phyloP scores from a whole-genome alignment of 2,113 vertebrate genomes.

The Colinus virginianus region DNA sequence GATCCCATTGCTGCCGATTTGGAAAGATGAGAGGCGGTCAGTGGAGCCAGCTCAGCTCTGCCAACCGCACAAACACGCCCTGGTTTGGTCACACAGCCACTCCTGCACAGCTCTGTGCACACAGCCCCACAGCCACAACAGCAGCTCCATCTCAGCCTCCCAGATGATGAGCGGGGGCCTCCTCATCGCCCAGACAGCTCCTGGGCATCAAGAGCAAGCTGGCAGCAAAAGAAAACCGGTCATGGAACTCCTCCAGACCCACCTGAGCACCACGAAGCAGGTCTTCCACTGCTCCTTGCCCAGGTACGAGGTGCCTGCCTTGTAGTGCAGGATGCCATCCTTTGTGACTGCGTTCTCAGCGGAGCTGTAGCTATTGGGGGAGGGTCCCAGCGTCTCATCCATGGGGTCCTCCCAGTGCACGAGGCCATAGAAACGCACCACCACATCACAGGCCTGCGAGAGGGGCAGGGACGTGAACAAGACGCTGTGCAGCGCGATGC shows the following conservation, averaged over 20 bases:
- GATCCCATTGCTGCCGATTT: slow-evolving; percentile 85
- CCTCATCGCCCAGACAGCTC: background rate
- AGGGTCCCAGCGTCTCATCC: slow-evolving; percentile 80
- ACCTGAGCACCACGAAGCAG: slow-evolving; percentile 97
- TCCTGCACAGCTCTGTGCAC: background rate
- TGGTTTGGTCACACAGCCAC: background rate
- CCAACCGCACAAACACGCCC: background rate
- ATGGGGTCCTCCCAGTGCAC: slow-evolving; percentile 97
- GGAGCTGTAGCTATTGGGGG: slow-evolving; percentile 51
- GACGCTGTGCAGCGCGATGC: fast-evolving
- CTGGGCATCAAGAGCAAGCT: background rate
- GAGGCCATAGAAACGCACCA: slow-evolving; percentile 89
- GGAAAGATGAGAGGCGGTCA: background rate
- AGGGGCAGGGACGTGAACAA: background rate
- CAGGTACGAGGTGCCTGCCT: slow-evolving; percentile 90
- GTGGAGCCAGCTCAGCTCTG: background rate
- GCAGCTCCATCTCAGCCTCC: background rate
- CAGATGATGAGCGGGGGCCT: background rate
- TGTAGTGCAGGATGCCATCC: slow-evolving; percentile 90
- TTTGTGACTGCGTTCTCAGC: slow-evolving; percentile 76
- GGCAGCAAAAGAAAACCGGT: background rate
- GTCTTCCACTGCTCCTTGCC: slow-evolving; percentile 95
- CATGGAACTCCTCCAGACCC: background rate
- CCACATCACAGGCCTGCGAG: slow-evolving; percentile 82
- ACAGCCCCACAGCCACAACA: fast-evolving